Evolutionary conservation across 2,888 invertebrate species (phyloP).

Genomic region (Toxonevra muliebris): DNA sequence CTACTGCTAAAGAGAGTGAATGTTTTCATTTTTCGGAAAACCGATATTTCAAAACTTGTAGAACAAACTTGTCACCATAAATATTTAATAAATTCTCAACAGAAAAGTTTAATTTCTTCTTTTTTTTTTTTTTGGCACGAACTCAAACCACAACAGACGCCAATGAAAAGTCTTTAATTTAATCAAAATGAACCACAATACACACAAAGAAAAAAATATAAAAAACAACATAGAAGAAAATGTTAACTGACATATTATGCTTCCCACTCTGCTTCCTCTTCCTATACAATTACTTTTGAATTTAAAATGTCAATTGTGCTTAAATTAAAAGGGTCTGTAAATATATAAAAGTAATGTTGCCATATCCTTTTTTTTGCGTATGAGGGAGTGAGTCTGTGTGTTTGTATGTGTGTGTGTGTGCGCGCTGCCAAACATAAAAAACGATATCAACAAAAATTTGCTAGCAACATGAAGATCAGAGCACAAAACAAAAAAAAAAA

Average conservation of each 20-base stretch:
- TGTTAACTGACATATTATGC: too few relatives aligned
- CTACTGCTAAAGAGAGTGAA: too few relatives aligned
- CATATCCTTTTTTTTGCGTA: constrained; percentile 28
- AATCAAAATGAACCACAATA: constrained; percentile 3
- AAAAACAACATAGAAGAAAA: constrained; percentile 5
- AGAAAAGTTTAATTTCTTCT: too few relatives aligned
- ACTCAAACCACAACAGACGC: neutral
- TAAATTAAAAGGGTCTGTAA: constrained; percentile 25
- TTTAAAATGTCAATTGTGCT: constrained; percentile 7
- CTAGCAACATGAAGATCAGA: too few relatives aligned
- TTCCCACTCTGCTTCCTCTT: too few relatives aligned
- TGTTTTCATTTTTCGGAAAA: too few relatives aligned
- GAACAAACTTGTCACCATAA: too few relatives aligned
- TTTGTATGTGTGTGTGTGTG: neutral
- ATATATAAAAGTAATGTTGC: constrained; percentile 33
- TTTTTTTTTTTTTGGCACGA: too few relatives aligned
- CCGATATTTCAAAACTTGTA: too few relatives aligned
- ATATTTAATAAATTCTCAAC: too few relatives aligned
- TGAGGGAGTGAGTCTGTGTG: neutral
- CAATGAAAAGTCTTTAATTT: neutral
- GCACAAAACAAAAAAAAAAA: too few relatives aligned
- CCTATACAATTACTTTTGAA: constrained; percentile 26
- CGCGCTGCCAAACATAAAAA: neutral
- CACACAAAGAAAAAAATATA: neutral
- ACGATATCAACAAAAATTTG: too few relatives aligned